Evolutionary conservation across 30 jellyfish, hydroid and myxozoan genomes (phyloP).

Genomic region (Chrysaora quinquecirrha): DNA sequence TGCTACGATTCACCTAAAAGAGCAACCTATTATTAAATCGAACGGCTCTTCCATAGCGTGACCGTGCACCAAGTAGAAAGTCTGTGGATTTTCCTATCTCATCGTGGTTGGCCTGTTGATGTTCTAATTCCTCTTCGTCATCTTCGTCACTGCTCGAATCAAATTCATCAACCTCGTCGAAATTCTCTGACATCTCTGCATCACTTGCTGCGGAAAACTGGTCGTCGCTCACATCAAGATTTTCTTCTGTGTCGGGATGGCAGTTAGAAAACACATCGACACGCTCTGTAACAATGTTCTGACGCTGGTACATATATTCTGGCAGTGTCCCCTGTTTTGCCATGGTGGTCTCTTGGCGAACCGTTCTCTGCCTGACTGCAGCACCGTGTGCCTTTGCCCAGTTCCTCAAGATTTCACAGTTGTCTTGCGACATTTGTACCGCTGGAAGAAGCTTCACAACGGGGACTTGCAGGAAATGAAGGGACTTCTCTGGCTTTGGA

Average conservation of each 20-base stretch:
- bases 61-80: slow-evolving; percentile 19
- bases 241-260: not conserved
- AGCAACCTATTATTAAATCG: slow-evolving; percentile 14
- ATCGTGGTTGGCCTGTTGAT: not conserved
- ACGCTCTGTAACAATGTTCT: not conserved
- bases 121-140: not conserved
- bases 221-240: not conserved
- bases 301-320: slow-evolving; percentile 9
- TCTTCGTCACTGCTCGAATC: slow-evolving; percentile 20
- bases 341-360: too few relatives aligned
- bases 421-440: slow-evolving; percentile 20
- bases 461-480: slow-evolving; percentile 32
- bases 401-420: slow-evolving; percentile 15
- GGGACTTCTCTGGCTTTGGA: too few relatives aligned
- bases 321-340: slow-evolving; percentile 13
- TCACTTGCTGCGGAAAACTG: not conserved
- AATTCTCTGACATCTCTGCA: not conserved
- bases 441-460: slow-evolving; percentile 10
- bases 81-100: slow-evolving; percentile 7
- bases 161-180: slow-evolving; percentile 1
- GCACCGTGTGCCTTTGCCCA: slow-evolving; percentile 29
- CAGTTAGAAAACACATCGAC: not conserved
- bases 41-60: slow-evolving; percentile 28
- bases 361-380: too few relatives aligned
- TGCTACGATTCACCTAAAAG: not conserved